These are phyloP conservation scores for Dolomedes plantarius DNA, from an alignment of 2,888 invertebrate genomes.

Conservation along the genomic window DNA sequence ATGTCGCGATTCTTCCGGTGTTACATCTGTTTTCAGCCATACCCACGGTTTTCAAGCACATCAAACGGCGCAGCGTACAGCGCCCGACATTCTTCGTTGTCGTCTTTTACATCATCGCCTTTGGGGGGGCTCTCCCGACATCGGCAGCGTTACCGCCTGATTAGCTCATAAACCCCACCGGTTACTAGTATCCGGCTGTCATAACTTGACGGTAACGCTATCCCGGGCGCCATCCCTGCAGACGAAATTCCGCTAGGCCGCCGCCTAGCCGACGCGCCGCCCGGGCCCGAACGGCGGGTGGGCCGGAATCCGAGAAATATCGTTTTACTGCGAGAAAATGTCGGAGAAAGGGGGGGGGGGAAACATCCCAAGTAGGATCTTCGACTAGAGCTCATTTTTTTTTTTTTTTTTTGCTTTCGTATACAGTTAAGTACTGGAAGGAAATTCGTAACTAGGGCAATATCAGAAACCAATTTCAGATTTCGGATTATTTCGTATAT, in stretches of 20 bases:
- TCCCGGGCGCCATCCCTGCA: constrained; percentile 34
- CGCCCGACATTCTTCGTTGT: neutral
- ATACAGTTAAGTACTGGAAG: too few species aligned
- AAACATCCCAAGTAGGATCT: too few species aligned
- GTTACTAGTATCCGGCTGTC: constrained; percentile 23
- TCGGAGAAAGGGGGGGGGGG: neutral
- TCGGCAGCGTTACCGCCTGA: neutral
- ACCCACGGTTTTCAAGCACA: too few species aligned
- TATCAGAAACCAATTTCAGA: too few species aligned
- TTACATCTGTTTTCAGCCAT: too few species aligned
- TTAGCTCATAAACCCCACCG: constrained; percentile 11
- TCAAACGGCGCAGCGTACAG: too few species aligned
- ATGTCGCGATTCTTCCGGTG: too few species aligned
- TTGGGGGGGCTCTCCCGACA: neutral
- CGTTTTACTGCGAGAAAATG: neutral
- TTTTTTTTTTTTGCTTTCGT: too few species aligned
- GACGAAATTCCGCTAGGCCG: neutral
- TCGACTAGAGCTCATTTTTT: too few species aligned
- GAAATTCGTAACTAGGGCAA: too few species aligned
- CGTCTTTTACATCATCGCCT: constrained; percentile 10
- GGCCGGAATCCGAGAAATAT: neutral
- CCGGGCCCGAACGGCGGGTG: neutral
- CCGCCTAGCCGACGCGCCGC: neutral
- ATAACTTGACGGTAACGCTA: constrained; percentile 52
- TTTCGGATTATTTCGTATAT: too few species aligned